Percentiles rank a stretch among this genome's conserved stretches.
phyloP scores from a whole-genome alignment of 2,113 vertebrate genomes.

The Perca flavescens region DNA sequence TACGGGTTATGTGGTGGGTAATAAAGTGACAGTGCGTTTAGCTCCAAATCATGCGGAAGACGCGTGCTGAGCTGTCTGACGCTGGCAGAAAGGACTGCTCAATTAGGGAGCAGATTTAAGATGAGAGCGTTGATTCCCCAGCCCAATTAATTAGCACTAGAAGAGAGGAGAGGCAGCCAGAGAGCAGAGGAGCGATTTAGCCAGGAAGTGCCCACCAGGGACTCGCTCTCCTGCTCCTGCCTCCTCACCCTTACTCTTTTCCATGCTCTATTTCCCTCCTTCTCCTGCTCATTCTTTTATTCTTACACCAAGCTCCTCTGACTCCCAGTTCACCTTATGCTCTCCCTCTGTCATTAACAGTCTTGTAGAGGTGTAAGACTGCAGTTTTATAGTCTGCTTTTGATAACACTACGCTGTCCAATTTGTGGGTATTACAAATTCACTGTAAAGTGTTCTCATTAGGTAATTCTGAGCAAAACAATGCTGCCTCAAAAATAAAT shows the following conservation, averaged over 20 bases:
- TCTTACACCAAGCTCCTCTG: slow-evolving; percentile 62
- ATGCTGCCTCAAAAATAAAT: not conserved
- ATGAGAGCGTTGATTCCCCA: slow-evolving; percentile 82
- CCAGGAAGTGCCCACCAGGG: slow-evolving; percentile 77
- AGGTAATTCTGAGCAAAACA: slow-evolving; percentile 16
- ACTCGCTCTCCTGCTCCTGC: slow-evolving; percentile 69
- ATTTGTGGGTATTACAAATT: slow-evolving; percentile 45
- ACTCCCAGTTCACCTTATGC: slow-evolving; percentile 60
- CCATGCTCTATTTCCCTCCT: slow-evolving; percentile 69
- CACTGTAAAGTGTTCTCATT: slow-evolving; percentile 29
- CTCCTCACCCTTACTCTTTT: slow-evolving; percentile 66
- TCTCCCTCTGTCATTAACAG: slow-evolving; percentile 57
- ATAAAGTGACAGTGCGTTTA: slow-evolving; percentile 93
- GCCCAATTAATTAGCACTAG: slow-evolving; percentile 84
- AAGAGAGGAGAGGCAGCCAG: slow-evolving; percentile 70
- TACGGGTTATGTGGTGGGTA: slow-evolving; percentile 85
- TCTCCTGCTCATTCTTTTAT: slow-evolving; percentile 70
- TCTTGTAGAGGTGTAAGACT: slow-evolving; percentile 20
- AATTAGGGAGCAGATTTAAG: slow-evolving; percentile 86
- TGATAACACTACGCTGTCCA: slow-evolving; percentile 38
- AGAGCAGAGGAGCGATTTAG: slow-evolving; percentile 76
- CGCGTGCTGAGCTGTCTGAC: slow-evolving; percentile 84
- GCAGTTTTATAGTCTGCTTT: slow-evolving; percentile 42
- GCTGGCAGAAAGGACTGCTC: slow-evolving; percentile 88
- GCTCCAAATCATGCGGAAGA: slow-evolving; percentile 92